These are phyloP conservation scores for Nomada fucata DNA, from an alignment of 2,888 invertebrate species.

Conservation along the genomic window DNA sequence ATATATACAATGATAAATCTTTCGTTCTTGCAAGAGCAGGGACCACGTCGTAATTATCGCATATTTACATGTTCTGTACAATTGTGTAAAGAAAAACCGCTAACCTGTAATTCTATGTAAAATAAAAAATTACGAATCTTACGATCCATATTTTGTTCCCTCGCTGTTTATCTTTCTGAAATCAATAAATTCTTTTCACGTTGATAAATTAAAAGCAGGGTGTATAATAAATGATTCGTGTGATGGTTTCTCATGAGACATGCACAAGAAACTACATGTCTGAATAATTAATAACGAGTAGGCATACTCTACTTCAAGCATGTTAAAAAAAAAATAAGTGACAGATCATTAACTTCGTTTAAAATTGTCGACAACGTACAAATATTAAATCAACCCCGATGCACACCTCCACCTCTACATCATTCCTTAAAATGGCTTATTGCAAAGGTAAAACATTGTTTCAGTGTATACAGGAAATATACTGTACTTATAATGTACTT, in stretches of 20 bases:
- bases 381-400: no score
- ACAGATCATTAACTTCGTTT: no score
- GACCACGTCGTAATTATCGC: conserved; percentile 38
- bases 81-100: conserved; percentile 50
- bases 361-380: no score
- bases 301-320: not conserved
- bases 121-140: conserved; percentile 38
- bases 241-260: not conserved
- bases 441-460: no score
- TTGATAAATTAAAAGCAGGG: not conserved
- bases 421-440: no score
- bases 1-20: conserved; percentile 23
- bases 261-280: not conserved
- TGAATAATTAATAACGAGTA: not conserved
- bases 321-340: not conserved
- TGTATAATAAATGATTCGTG: not conserved
- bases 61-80: conserved; percentile 50
- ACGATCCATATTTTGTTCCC: not conserved
- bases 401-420: no score
- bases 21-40: conserved; percentile 51
- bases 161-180: not conserved
- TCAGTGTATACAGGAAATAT: no score
- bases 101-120: conserved; percentile 50
- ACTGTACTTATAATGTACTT: no score
- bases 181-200: not conserved